A percentile compares a stretch with the other conserved stretches of the same genome.
Conservation (phyloP, 37 sponge, comb jelly and placozoan species). For the Mnemiopsis leidyi region DNA sequence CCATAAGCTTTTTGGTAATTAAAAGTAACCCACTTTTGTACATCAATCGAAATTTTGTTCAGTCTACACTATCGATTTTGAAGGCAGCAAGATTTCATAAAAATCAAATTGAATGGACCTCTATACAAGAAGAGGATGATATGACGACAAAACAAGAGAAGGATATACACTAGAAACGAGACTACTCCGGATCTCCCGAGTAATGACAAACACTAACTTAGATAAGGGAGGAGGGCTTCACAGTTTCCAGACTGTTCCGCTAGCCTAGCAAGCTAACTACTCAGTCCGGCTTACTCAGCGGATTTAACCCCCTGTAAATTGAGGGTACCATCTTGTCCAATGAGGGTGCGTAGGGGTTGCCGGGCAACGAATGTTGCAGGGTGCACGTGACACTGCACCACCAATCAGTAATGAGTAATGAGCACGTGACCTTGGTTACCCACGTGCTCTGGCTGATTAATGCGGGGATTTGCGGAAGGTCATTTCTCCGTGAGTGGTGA, state of each 20-base stretch:
- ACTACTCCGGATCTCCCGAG: neutral
- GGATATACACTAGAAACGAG: no score
- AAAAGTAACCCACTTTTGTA: no score
- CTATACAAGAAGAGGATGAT: no score
- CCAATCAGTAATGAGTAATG: neutral
- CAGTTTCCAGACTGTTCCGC: neutral
- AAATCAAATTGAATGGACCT: no score
- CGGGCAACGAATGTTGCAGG: neutral
- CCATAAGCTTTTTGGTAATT: no score
- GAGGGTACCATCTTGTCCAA: neutral
- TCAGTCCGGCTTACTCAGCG: neutral
- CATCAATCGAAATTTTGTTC: no score
- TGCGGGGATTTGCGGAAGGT: neutral
- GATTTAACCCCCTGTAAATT: neutral
- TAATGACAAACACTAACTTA: neutral
- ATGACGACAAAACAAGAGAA: no score
- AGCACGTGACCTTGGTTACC: neutral
- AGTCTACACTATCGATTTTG: no score
- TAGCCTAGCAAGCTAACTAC: no score
- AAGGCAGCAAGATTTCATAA: no score
- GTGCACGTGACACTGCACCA: neutral
- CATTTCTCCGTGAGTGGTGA: neutral
- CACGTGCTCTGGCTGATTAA: neutral
- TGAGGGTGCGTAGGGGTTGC: neutral
- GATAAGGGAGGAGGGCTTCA: neutral